Percentiles rank a stretch among this genome's conserved stretches.
These are phyloP conservation scores for Sisyra nigra DNA, from an alignment of 2,888 invertebrate species.

Conservation along the genomic window DNA sequence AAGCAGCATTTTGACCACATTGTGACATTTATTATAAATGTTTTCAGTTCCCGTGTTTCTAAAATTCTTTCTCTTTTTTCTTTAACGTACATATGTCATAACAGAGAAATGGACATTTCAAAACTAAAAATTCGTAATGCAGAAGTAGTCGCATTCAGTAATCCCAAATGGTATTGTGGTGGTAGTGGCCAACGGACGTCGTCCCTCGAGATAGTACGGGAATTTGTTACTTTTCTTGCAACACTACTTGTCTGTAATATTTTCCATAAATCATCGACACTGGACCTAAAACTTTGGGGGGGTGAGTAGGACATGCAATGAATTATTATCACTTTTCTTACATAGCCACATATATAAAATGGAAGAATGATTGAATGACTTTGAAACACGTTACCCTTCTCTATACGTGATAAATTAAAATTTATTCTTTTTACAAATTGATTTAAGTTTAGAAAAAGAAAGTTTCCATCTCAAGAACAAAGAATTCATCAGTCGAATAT, in stretches of 20 bases:
- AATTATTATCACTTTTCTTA: no score
- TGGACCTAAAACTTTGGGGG: not conserved
- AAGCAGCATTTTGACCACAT: slow-evolving; percentile 8
- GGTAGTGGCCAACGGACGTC: slow-evolving; percentile 13
- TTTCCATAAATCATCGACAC: slow-evolving; percentile 31
- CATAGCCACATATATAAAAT: no score
- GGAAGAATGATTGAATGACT: no score
- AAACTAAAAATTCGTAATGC: slow-evolving; percentile 22
- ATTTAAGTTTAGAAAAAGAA: no score
- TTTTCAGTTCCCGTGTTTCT: slow-evolving; percentile 17
- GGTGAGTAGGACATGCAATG: no score
- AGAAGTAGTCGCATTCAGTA: slow-evolving; percentile 19
- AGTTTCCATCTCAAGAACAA: no score
- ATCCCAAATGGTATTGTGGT: slow-evolving; percentile 19
- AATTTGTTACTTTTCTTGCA: slow-evolving; percentile 26
- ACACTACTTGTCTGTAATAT: slow-evolving; percentile 25
- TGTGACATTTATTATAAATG: slow-evolving; percentile 21
- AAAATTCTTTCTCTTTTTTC: not conserved
- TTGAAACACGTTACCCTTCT: no score
- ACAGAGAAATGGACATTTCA: slow-evolving; percentile 18
- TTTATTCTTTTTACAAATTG: no score
- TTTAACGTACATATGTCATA: not conserved
- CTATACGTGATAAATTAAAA: no score
- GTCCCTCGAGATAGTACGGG: slow-evolving; percentile 19
- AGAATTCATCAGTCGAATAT: no score